Percentiles rank a stretch among this genome's conserved stretches.
Conservation (phyloP, 2,888 invertebrate genomes). For the Sesamia inferens region DNA sequence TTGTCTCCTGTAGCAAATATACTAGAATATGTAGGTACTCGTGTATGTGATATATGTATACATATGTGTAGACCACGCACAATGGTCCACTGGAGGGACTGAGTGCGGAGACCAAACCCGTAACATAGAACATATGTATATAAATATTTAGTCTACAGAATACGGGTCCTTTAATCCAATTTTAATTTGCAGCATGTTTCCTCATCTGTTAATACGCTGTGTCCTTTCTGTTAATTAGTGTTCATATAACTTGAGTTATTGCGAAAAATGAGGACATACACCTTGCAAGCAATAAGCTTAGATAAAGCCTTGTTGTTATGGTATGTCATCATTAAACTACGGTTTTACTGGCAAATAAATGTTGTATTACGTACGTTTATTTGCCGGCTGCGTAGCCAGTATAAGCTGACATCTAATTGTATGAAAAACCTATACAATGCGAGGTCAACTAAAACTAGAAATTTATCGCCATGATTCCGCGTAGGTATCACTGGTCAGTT, state of each 20-base stretch:
- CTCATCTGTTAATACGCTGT: slow-evolving; percentile 27
- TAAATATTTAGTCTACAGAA: slow-evolving; percentile 1
- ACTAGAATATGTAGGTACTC: slow-evolving; percentile 2
- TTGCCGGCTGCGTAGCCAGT: too few species aligned
- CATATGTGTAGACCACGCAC: too few species aligned
- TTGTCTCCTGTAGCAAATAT: slow-evolving; percentile 15
- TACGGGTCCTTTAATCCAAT: slow-evolving; percentile 46
- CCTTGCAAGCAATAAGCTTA: neutral
- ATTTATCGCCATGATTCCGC: too few species aligned
- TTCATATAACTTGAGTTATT: slow-evolving; percentile 25
- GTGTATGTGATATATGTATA: too few species aligned
- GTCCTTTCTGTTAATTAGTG: slow-evolving; percentile 40
- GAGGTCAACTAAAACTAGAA: too few species aligned
- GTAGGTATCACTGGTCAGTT: too few species aligned
- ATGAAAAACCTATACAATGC: too few species aligned
- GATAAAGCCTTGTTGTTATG: slow-evolving; percentile 12
- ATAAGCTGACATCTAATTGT: too few species aligned
- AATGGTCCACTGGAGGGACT: too few species aligned
- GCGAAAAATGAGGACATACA: slow-evolving; percentile 17
- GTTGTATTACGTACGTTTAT: too few species aligned
- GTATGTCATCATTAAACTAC: neutral
- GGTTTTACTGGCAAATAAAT: neutral
- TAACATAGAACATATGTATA: too few species aligned
- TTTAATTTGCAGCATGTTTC: slow-evolving; percentile 48
- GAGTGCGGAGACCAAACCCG: too few species aligned